Conservation (phyloP, 1,140 invertebrate genomes). For the Drosophila setifemur region DNA sequence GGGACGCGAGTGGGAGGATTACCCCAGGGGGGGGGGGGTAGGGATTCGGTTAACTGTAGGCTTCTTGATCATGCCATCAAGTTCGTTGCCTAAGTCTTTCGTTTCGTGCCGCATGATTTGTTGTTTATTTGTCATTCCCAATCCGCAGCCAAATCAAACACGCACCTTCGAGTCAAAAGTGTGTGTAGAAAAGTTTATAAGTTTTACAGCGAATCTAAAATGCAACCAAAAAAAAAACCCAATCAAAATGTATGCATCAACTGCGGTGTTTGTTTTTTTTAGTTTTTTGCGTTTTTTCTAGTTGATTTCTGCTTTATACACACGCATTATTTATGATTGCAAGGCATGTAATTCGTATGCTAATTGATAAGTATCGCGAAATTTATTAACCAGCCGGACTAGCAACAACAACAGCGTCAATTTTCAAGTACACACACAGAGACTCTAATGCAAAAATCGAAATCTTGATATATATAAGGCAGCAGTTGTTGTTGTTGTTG, state of each 20-base stretch:
- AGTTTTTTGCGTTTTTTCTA: constrained; percentile 18
- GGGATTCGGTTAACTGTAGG: not conserved
- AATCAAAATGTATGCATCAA: constrained; percentile 75
- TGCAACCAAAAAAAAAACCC: constrained; percentile 30
- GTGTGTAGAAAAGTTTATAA: constrained; percentile 75
- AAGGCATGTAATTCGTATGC: constrained; percentile 82
- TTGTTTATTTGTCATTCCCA: constrained; percentile 77
- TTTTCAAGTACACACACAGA: constrained; percentile 65
- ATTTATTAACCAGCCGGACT: constrained; percentile 75
- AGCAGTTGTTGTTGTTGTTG: constrained; percentile 15
- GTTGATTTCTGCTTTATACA: constrained; percentile 46
- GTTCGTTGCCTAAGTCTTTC: constrained; percentile 73
- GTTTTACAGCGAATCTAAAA: constrained; percentile 65
- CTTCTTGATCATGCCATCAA: constrained; percentile 59
- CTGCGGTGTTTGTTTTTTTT: constrained; percentile 33
- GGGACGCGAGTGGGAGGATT: constrained; percentile 2
- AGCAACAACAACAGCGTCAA: constrained; percentile 66
- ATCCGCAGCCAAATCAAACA: constrained; percentile 75
- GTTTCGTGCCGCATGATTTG: constrained; percentile 77
- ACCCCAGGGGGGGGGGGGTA: not conserved
- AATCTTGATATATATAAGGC: constrained; percentile 81
- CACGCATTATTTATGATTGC: constrained; percentile 82
- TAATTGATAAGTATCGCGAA: constrained; percentile 81
- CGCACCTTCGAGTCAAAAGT: constrained; percentile 67
- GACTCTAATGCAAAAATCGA: constrained; percentile 68